These are phyloP conservation scores for Sphyrna mokarran DNA, from an alignment of 2,113 vertebrate genomes.

Conservation along the genomic window DNA sequence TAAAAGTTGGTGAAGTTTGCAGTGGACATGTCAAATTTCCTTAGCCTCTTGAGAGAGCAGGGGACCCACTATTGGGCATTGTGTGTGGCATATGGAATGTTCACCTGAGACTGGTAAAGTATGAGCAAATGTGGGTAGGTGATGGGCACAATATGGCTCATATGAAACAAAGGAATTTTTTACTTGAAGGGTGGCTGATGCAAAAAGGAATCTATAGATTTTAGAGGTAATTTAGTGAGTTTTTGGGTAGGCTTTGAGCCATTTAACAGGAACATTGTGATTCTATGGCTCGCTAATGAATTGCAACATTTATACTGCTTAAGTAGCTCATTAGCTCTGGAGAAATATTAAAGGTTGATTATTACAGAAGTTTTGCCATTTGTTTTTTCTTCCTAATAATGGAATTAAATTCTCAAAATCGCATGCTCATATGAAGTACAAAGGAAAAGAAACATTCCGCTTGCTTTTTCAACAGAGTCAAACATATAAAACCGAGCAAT, in stretches of 20 bases:
- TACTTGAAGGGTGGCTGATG: neutral
- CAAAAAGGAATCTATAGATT: neutral
- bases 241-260: neutral
- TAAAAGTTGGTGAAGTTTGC: too few relatives aligned
- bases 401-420: neutral
- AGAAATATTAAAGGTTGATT: neutral
- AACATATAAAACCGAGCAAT: neutral
- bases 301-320: neutral
- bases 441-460: neutral
- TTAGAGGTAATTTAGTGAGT: neutral
- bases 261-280: neutral
- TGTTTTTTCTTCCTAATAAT: neutral
- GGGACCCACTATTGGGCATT: neutral
- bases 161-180: neutral
- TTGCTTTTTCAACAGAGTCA: neutral
- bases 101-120: neutral
- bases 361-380: neutral
- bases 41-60: too few relatives aligned
- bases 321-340: neutral
- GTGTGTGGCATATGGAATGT: neutral
- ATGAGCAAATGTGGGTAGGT: too few relatives aligned
- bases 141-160: neutral
- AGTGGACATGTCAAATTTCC: too few relatives aligned
- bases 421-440: neutral
- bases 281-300: neutral